Base-by-base conservation (phyloP, 2,888 invertebrate species). In the Rhagium mordax region DNA sequence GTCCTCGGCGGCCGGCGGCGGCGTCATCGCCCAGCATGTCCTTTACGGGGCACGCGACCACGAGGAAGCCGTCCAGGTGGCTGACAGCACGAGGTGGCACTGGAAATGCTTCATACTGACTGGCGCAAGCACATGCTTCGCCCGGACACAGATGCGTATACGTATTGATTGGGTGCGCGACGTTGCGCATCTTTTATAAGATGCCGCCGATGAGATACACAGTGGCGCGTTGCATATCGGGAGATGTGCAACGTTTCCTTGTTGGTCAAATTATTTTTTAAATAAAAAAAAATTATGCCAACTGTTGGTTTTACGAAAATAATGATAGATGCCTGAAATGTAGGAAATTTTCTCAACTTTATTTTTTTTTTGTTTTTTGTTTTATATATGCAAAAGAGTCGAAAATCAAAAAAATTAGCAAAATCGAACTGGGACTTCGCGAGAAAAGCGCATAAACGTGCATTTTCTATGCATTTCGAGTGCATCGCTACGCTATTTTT, bases 21-120 rank as follows among this genome's bases (percentile, higher is more conserved):
- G 84, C 83, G 85, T 84, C 87, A 85, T 87, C 78, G 83, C 84
- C 81, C 85, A 82, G 85, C 86, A 86, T 86, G 81, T 82, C 84
- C 83, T 81, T 80, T 51, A 59, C 77, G 74, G 57, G 72, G 76
- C 78, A 78, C 82, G 83, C 77, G 80, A 81, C 83, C 82, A 80
- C 85, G 82, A 82, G 83, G 83, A 84, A 76, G 85, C 79, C 83
- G 79, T 82, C 84, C 80, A 77, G 79, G 76, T 78, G 80, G 80
- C 33, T 55, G 64, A 74, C 62, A 71, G 51, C 72, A 71, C 77
- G 66, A 53, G 48, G 70, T 21, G 62, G 51, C 72, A 74, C 74
- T 72, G 75, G 69, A 55, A 21, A 66, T 41, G 61, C 73, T 55
- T 72, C 78, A 77, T 78, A 70, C 74, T 73, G 72, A 79, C 77